Percentiles rank a stretch among this genome's conserved stretches.
Evolutionary conservation across 2,113 vertebrate species (phyloP).

Genomic region (Neoarius graeffei): DNA sequence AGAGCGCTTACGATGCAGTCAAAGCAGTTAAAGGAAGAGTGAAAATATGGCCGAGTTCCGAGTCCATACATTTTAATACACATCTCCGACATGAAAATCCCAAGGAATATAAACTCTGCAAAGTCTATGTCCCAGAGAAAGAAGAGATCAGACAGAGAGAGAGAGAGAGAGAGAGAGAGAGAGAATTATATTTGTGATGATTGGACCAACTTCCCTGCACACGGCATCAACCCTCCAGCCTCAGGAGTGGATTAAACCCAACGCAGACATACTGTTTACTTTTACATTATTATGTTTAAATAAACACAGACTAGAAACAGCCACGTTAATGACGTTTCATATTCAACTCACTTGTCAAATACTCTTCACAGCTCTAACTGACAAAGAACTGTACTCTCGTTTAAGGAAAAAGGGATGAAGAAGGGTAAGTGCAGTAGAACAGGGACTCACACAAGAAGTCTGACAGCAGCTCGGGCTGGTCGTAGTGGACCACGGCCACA

Average conservation of each 20-base stretch:
- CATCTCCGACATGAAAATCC: slow-evolving; percentile 96
- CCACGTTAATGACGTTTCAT: not conserved
- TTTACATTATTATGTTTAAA: not conserved
- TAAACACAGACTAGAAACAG: not conserved
- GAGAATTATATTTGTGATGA: not conserved
- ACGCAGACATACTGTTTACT: not conserved
- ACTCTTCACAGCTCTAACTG: not conserved
- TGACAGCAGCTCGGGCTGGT: slow-evolving; percentile 88
- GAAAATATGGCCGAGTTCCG: slow-evolving; percentile 89
- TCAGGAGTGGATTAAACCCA: not conserved
- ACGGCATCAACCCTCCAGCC: not conserved
- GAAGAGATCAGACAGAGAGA: not conserved
- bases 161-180: not conserved
- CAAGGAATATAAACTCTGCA: slow-evolving; percentile 95
- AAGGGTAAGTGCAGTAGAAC: not conserved
- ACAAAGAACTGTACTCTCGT: no score
- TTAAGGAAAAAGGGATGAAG: not conserved
- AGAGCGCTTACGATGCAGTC: slow-evolving; percentile 88
- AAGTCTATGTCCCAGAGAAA: slow-evolving; percentile 74
- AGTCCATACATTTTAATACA: slow-evolving; percentile 93
- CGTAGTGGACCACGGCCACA: slow-evolving; percentile 90
- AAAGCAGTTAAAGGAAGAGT: slow-evolving; percentile 96
- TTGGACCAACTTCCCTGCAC: not conserved
- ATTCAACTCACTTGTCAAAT: not conserved
- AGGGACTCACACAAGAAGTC: slow-evolving; percentile 90